phyloP scores from a whole-genome alignment of 2,797 vertebrate genomes.

The Microctenopoma lineatum region DNA sequence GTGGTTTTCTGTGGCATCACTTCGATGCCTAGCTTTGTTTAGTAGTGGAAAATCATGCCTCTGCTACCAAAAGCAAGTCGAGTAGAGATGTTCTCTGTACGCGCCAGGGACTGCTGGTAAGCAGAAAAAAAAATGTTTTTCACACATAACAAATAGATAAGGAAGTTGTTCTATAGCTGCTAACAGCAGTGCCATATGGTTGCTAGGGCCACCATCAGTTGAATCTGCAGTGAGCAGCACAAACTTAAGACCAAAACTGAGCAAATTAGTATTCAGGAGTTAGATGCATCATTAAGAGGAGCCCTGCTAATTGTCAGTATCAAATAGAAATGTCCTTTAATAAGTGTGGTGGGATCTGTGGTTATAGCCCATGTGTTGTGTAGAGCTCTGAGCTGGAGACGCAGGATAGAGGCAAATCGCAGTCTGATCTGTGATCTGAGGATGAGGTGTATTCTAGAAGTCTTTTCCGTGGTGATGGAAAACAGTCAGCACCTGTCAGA shows the following conservation, averaged over 20 bases:
- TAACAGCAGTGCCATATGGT: slow-evolving; percentile 11
- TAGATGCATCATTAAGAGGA: slow-evolving; percentile 20
- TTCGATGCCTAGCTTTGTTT: too few relatives aligned
- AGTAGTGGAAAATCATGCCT: too few relatives aligned
- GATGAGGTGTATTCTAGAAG: not conserved
- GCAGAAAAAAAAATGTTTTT: too few relatives aligned
- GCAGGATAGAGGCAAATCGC: not conserved
- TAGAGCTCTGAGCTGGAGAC: slow-evolving; percentile 3
- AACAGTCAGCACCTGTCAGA: slow-evolving; percentile 29
- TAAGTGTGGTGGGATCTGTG: slow-evolving; percentile 2
- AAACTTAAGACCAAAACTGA: slow-evolving; percentile 8
- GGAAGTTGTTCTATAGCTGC: not conserved
- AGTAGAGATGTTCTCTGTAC: not conserved
- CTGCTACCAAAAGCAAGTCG: too few relatives aligned
- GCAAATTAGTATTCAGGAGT: slow-evolving; percentile 7
- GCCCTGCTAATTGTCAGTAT: slow-evolving; percentile 13
- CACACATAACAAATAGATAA: too few relatives aligned
- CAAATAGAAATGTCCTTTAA: slow-evolving; percentile 7
- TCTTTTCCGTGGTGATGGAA: slow-evolving; percentile 9
- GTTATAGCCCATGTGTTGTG: not conserved
- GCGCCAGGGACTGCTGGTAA: slow-evolving; percentile 27
- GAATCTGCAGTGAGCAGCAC: slow-evolving; percentile 4
- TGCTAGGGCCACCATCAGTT: slow-evolving; percentile 25
- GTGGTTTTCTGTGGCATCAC: too few relatives aligned
- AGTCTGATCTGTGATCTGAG: slow-evolving; percentile 23